phyloP scores from a whole-genome alignment of 2,113 vertebrate species.

The Microcebus ravelobensis region DNA sequence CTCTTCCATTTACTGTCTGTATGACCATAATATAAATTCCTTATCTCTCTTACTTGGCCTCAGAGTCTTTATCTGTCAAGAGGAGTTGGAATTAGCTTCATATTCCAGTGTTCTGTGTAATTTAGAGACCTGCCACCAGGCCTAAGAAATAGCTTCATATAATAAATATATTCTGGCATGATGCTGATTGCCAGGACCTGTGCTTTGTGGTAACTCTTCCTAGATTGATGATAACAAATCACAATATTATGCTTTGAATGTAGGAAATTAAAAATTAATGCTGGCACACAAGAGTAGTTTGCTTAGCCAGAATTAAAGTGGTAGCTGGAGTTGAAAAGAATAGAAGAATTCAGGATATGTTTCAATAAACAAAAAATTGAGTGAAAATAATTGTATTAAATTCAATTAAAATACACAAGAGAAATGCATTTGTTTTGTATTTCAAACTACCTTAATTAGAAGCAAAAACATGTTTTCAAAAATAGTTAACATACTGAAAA shows the following conservation, averaged over 20 bases:
- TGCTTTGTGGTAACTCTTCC: neutral
- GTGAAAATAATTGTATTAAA: neutral
- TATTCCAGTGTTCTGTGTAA: neutral
- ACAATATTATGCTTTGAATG: neutral
- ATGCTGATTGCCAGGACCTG: neutral
- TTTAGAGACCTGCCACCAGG: neutral
- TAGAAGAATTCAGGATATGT: neutral
- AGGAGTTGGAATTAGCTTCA: neutral
- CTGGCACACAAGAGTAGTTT: neutral
- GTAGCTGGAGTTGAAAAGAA: neutral
- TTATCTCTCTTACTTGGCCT: neutral
- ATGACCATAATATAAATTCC: neutral
- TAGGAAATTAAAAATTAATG: constrained; percentile 43
- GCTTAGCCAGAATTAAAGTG: neutral
- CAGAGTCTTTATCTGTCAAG: neutral
- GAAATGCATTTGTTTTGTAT: neutral
- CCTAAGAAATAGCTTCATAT: neutral
- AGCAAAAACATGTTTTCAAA: neutral
- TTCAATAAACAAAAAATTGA: neutral
- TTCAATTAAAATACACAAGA: neutral
- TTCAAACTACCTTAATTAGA: neutral
- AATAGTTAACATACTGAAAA: neutral
- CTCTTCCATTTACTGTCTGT: neutral
- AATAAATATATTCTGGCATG: neutral
- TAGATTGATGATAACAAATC: neutral